Conservation (phyloP, 2,113 vertebrate species). For the Gymnarchus niloticus region DNA sequence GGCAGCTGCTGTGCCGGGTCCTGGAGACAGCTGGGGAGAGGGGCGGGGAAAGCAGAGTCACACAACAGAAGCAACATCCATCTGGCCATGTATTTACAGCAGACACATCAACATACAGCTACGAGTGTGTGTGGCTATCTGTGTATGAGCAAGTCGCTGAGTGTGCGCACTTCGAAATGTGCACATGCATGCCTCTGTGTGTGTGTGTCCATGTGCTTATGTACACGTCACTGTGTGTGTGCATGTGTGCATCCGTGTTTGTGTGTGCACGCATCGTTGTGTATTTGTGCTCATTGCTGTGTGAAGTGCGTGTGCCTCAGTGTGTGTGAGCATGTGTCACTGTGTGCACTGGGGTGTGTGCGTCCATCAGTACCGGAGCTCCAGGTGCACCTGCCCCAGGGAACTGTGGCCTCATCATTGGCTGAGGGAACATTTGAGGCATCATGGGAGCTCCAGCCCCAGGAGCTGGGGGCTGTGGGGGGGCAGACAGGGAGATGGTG, state of each 20-base stretch:
- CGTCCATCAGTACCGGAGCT: conserved; percentile 67
- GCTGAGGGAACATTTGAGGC: conserved; percentile 90
- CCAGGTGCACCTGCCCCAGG: conserved; percentile 72
- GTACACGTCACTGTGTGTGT: neutral
- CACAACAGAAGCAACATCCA: conserved; percentile 34
- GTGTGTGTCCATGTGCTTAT: neutral
- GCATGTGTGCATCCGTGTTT: neutral
- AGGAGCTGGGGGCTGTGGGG: conserved; percentile 70
- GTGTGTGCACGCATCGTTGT: neutral
- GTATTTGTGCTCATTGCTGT: neutral
- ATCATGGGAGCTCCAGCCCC: conserved; percentile 82
- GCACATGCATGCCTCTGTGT: neutral
- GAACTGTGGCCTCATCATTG: conserved; percentile 90
- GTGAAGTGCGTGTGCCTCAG: neutral
- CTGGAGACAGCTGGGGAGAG: conserved; percentile 79
- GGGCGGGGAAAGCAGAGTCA: conserved; percentile 47
- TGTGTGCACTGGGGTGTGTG: neutral
- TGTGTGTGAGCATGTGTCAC: neutral
- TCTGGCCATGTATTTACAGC: neutral
- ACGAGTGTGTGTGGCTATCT: neutral
- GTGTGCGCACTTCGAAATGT: too few species aligned
- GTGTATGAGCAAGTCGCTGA: neutral
- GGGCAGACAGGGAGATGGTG: neutral
- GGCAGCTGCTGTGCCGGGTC: conserved; percentile 73
- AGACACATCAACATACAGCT: neutral